These are phyloP conservation scores for Amphilophus citrinellus DNA, from an alignment of 2,113 vertebrate genomes.

Conservation along the genomic window DNA sequence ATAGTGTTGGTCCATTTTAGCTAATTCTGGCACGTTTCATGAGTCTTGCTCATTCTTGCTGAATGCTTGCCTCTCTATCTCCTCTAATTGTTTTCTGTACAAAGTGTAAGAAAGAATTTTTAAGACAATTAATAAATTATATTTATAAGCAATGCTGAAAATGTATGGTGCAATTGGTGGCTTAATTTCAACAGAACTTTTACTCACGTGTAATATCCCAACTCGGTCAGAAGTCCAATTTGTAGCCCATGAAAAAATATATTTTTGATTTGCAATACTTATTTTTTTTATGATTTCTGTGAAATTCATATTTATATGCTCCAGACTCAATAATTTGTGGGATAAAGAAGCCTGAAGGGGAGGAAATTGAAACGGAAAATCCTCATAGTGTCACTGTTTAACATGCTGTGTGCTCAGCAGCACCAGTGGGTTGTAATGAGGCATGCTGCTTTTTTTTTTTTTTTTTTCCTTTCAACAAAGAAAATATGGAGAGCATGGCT, in stretches of 20 bases:
- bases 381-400: constrained; percentile 44
- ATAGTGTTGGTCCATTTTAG: constrained; percentile 83
- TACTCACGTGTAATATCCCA: neutral
- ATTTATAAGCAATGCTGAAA: constrained; percentile 95
- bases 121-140: constrained; percentile 99
- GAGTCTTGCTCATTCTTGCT: constrained; percentile 82
- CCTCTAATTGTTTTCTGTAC: constrained; percentile 88
- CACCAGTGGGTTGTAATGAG: constrained; percentile 37
- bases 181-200: constrained; percentile 37
- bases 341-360: constrained; percentile 10
- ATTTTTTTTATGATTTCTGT: constrained; percentile 6
- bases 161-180: constrained; percentile 13
- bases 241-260: neutral
- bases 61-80: constrained; percentile 88
- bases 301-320: constrained; percentile 7
- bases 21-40: constrained; percentile 85
- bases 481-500: constrained; percentile 36
- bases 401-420: constrained; percentile 53
- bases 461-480: neutral
- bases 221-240: neutral
- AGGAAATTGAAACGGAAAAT: constrained; percentile 30
- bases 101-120: constrained; percentile 99
- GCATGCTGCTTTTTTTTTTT: neutral
- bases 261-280: constrained; percentile 1
- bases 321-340: constrained; percentile 9